Evolutionary conservation across 1,140 invertebrate genomes (phyloP), one percentile per base, ranked within the genome.

Genomic region (Galleria mellonella): DNA sequence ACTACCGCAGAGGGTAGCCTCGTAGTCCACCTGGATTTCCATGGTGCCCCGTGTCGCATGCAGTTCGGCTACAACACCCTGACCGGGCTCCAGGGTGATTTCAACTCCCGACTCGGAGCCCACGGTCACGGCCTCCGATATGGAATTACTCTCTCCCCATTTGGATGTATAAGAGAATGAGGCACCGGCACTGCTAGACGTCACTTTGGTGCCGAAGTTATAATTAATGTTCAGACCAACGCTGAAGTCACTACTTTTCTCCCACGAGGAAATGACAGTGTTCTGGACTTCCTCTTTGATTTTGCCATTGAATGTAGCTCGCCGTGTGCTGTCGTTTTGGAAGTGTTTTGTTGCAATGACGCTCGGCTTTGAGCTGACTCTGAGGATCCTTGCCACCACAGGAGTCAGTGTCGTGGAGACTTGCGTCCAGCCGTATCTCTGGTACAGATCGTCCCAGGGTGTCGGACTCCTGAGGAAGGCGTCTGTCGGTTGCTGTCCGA

Each of bases 391-490:
- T 0, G 40, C 51, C 0, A 3, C 14, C 1, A 9, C 2, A 0
- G 51, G 51, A 9, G 23, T 11, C 9, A 54, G 27, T 0, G 15
- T 39, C 11, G 40, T 30, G 0, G 6, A 2, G 23, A 48, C 46
- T 36, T 47, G 17, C 8, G 9, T 1, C 45, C 45, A 54, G 15
- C 32, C 37, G 15, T 45, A 44, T 3, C 2, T 11, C 15, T 12
- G 15, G 46, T 44, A 54, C 1, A 54, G 32, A 14, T 54, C 44
- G 29, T 36, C 17, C 37, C 42, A 45, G 1, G 44, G 44, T n/a
- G 51, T 54, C 0, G 51, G 51, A 28, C 37, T 31, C 8, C 23
- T 17, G 1, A 52, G 27, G 50, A 30, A 52, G 9, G 28, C 50
- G 13, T 43, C 43, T 4, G 9, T 13, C 3, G 49, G 42, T n/a